A percentile compares a stretch with the other conserved stretches of the same genome.
Conservation (phyloP, 2,888 invertebrate species). For the Lacanobia wlatinum region DNA sequence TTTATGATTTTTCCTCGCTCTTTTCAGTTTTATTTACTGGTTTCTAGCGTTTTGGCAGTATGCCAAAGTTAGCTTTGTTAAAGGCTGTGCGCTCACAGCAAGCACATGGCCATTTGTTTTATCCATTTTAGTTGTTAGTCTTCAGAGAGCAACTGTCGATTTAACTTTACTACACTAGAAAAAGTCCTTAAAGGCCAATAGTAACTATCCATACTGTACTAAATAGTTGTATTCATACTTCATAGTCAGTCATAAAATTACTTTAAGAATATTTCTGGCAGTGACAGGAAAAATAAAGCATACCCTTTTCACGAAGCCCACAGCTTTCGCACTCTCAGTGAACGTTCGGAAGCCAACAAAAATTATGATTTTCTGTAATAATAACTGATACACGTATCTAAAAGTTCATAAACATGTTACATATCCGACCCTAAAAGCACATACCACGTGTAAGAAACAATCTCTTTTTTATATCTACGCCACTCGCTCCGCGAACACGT, state of each 20-base stretch:
- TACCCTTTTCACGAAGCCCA: neutral
- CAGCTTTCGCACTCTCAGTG: slow-evolving; percentile 16
- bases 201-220: neutral
- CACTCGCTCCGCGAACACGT: slow-evolving; percentile 56
- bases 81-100: slow-evolving; percentile 24
- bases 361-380: slow-evolving; percentile 55
- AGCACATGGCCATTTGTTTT: slow-evolving; percentile 22
- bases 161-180: neutral
- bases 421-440: slow-evolving; percentile 49
- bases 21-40: slow-evolving; percentile 43
- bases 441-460: slow-evolving; percentile 58
- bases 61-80: slow-evolving; percentile 43
- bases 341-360: slow-evolving; percentile 29
- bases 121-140: slow-evolving; percentile 6
- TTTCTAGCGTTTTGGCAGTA: slow-evolving; percentile 33
- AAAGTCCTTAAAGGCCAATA: neutral
- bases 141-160: neutral
- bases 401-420: slow-evolving; percentile 59
- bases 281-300: neutral
- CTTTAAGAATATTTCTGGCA: neutral
- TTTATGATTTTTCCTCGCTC: slow-evolving; percentile 26
- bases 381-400: slow-evolving; percentile 50
- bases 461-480: slow-evolving; percentile 62
- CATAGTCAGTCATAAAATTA: neutral
- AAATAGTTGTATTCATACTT: neutral